Base-by-base conservation (phyloP, 2,113 vertebrate genomes). In the Siphamia tubifer region DNA sequence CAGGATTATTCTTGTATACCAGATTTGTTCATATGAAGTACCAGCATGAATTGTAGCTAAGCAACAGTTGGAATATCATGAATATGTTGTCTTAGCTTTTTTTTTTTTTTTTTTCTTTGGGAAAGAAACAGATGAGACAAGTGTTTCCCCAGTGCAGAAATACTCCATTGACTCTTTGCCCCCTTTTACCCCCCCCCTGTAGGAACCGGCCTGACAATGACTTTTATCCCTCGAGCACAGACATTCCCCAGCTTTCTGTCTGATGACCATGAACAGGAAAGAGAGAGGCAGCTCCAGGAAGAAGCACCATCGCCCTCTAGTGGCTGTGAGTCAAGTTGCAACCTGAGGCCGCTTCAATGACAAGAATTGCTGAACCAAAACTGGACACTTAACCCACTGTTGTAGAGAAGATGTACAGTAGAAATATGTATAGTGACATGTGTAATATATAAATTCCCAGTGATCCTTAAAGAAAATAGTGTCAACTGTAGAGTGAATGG, bases 171-270 rank as follows among this genome's bases (percentile, higher is more conserved):
- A 28, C 12, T 36, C n/a, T 24, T 19, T 2, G 8, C 12, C 3
- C 6, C 2, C 32, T 32, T 44, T 17, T 13, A 32, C 6, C 40
- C 6, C 40, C 6, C 32, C 21, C 40, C 20, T 45, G 4, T 49
- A 98, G 98, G 94, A 86, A 91, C 90, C 13, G 91, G 82, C 72
- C 91, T 97, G 13, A 75, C 92, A 16, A 87, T 95, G 6, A 90
- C 93, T 0, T 96, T 96, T 74, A 95, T 97, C 91, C 94, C 96
- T 4, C 93, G 96, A 56, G 96, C 97, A 5, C 97, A 98, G 91
- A 98, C 98, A 0, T 98, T 98, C 67, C 95, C 96, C 90, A 96
- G 94, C 92, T 98, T 96, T 71, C 71, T 95, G 27, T 91, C 93
- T 1, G 95, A 96, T 63, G 92, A 94, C 82, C 91, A 92, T 10